These are phyloP conservation scores for Listronotus oregonensis DNA, from an alignment of 1,140 invertebrate genomes.

Conservation along the genomic window DNA sequence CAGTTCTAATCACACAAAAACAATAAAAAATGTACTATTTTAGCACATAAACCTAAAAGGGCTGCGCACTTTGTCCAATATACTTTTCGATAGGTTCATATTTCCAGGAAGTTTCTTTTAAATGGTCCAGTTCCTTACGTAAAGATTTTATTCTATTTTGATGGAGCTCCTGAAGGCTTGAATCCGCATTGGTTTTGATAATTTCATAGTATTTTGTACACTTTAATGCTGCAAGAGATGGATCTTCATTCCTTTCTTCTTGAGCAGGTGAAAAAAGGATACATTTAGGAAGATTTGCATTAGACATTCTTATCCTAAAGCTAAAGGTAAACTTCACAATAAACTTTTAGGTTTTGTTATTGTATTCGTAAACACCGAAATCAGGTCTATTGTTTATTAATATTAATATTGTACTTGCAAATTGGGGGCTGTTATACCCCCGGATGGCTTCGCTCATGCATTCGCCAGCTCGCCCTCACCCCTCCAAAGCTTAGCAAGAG, in stretches of 20 bases:
- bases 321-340: no score
- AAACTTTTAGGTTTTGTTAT: no score
- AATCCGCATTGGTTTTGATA: constrained; percentile 39
- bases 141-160: constrained; percentile 55
- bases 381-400: no score
- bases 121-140: constrained; percentile 57
- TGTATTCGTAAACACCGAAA: no score
- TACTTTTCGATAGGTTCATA: constrained; percentile 59
- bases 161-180: constrained; percentile 53
- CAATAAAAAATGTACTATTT: no score
- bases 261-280: constrained; percentile 45
- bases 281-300: constrained; percentile 44
- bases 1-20: no score
- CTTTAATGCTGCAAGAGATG: constrained; percentile 28
- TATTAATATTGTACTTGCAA: no score
- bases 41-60: constrained; percentile 1
- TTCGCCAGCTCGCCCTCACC: no score
- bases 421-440: no score
- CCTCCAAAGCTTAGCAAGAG: no score
- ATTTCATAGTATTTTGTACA: constrained; percentile 43
- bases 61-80: constrained; percentile 53
- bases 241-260: constrained; percentile 35
- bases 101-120: constrained; percentile 58
- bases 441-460: no score
- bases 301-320: constrained; percentile 41